Conservation (phyloP, 2,888 invertebrate genomes). For the Malthinus flaveolus region DNA sequence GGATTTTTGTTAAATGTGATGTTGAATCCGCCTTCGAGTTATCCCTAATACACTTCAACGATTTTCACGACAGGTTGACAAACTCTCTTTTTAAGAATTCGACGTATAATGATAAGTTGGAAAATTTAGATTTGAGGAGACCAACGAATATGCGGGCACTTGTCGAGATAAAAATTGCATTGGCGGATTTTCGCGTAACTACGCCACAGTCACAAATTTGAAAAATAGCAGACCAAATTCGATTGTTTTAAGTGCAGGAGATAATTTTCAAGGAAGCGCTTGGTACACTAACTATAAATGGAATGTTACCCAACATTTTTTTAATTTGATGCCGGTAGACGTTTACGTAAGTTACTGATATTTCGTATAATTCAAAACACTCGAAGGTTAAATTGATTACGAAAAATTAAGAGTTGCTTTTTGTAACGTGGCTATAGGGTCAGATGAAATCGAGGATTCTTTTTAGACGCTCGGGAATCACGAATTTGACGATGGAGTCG, state of each 20-base stretch:
- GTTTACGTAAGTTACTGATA: conserved; percentile 63
- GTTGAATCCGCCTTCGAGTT: neutral
- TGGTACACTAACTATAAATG: conserved; percentile 79
- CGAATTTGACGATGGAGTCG: conserved; percentile 80
- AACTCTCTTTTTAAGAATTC: neutral
- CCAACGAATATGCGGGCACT: conserved; percentile 59
- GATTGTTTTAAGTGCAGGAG: conserved; percentile 79
- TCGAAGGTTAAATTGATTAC: no score
- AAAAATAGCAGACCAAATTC: conserved; percentile 59
- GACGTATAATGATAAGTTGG: neutral
- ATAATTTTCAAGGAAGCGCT: conserved; percentile 83
- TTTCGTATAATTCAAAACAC: no score
- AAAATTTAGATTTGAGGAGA: conserved; percentile 58
- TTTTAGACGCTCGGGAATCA: conserved; percentile 81
- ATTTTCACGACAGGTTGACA: conserved; percentile 58
- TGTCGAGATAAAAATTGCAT: conserved; percentile 64
- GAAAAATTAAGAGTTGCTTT: no score
- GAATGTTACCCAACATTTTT: conserved; percentile 73
- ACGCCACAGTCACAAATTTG: conserved; percentile 59
- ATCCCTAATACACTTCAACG: conserved; percentile 57
- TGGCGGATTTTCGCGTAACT: conserved; percentile 71
- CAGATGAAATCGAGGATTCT: neutral
- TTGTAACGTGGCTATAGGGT: neutral
- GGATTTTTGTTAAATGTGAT: neutral
- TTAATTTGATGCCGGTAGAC: conserved; percentile 76